phyloP scores from a whole-genome alignment of 2,797 vertebrate species.

The Hoplostethus mediterraneus region DNA sequence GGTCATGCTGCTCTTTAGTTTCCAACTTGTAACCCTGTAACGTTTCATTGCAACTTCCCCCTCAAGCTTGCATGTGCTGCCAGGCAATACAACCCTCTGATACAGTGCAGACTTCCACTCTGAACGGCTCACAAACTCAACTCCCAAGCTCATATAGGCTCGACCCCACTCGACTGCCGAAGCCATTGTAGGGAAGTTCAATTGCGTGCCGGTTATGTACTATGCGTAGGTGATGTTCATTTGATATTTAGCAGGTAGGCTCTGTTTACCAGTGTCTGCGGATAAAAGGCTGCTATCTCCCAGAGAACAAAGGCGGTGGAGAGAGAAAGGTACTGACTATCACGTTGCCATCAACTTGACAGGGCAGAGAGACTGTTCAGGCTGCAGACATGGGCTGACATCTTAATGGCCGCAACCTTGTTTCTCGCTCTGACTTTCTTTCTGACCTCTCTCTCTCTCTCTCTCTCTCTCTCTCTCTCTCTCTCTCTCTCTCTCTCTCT shows the following conservation, averaged over 20 bases:
- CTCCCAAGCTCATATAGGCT: too few relatives aligned
- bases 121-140: slow-evolving; percentile 6
- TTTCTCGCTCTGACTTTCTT: slow-evolving; percentile 16
- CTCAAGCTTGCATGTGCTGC: background rate
- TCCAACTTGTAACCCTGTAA: slow-evolving; percentile 6
- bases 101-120: slow-evolving; percentile 9
- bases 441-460: background rate
- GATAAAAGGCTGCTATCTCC: slow-evolving; percentile 42
- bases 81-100: slow-evolving; percentile 6
- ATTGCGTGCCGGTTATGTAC: slow-evolving; percentile 23
- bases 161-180: slow-evolving; percentile 26
- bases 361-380: slow-evolving; percentile 41
- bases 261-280: slow-evolving; percentile 41
- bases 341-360: slow-evolving; percentile 51
- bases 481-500: slow-evolving; percentile 17
- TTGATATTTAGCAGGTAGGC: slow-evolving; percentile 35
- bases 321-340: slow-evolving; percentile 50
- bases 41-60: background rate
- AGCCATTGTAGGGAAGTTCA: slow-evolving; percentile 36
- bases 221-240: slow-evolving; percentile 32
- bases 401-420: slow-evolving; percentile 61
- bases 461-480: background rate
- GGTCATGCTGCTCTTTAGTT: slow-evolving; percentile 3
- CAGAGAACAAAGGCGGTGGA: slow-evolving; percentile 39
- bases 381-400: slow-evolving; percentile 62